Evolutionary conservation across 2,113 vertebrate genomes (phyloP).

Genomic region (Eptesicus fuscus): DNA sequence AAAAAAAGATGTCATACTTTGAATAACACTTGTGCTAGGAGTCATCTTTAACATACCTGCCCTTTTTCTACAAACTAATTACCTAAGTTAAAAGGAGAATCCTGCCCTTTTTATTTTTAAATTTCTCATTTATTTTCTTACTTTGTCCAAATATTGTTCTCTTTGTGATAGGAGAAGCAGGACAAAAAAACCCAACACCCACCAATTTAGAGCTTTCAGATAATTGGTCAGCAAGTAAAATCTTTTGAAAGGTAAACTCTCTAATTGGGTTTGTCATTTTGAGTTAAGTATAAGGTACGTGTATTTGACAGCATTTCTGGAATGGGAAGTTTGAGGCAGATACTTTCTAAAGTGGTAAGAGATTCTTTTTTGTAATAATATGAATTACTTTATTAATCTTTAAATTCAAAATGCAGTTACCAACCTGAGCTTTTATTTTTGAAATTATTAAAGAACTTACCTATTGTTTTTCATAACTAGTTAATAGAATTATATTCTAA

Average conservation of each 20-base stretch:
- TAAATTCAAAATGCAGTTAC: background rate
- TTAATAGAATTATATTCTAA: background rate
- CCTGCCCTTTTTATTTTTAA: background rate
- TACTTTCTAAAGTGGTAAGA: background rate
- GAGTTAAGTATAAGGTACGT: background rate
- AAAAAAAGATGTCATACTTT: background rate
- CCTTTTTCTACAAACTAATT: background rate
- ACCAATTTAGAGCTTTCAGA: background rate
- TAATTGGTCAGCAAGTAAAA: background rate
- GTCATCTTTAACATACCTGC: background rate
- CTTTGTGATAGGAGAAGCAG: background rate
- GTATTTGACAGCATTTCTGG: background rate
- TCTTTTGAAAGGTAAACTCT: background rate
- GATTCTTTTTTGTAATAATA: background rate
- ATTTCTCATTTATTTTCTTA: constrained; percentile 1
- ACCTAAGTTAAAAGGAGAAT: background rate
- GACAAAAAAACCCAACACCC: background rate
- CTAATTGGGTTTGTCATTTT: background rate
- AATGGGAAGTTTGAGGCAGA: background rate
- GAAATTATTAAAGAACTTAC: background rate
- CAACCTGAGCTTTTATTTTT: background rate
- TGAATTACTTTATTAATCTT: background rate
- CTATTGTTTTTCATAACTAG: background rate
- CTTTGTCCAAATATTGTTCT: background rate
- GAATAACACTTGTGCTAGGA: background rate